Evolutionary conservation across 2,113 vertebrate species (phyloP).

Genomic region (Hippocampus guttulatus): DNA sequence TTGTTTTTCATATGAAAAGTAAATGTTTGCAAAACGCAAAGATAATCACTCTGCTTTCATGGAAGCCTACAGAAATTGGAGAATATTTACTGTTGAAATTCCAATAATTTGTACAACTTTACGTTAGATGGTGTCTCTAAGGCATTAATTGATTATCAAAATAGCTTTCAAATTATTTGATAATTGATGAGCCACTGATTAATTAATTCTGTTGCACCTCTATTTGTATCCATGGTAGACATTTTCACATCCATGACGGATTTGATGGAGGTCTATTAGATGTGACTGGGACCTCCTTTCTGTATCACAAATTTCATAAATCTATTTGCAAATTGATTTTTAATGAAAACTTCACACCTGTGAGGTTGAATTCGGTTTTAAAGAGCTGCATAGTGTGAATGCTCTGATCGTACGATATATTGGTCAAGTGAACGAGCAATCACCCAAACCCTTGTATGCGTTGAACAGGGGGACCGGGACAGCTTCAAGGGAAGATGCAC

Average conservation of each 20-base stretch:
- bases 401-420: neutral
- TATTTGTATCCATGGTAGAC: slow-evolving; percentile 33
- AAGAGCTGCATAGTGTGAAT: neutral
- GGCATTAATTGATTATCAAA: too few relatives aligned
- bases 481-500: neutral
- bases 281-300: slow-evolving; percentile 4
- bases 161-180: too few relatives aligned
- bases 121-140: too few relatives aligned
- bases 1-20: too few relatives aligned
- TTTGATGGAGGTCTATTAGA: neutral
- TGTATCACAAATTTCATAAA: neutral
- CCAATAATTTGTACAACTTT: too few relatives aligned
- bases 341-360: neutral
- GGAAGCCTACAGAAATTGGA: too few relatives aligned
- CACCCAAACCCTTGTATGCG: neutral
- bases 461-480: neutral
- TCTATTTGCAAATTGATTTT: neutral
- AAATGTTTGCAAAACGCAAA: too few relatives aligned
- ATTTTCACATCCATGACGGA: neutral
- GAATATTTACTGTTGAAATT: too few relatives aligned
- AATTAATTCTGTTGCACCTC: too few relatives aligned
- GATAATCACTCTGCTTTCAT: too few relatives aligned
- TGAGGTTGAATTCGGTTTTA: neutral
- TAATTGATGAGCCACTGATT: too few relatives aligned
- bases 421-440: neutral